Base-by-base conservation (phyloP, 1,140 invertebrate species). In the Drosophila pseudoobscura region DNA sequence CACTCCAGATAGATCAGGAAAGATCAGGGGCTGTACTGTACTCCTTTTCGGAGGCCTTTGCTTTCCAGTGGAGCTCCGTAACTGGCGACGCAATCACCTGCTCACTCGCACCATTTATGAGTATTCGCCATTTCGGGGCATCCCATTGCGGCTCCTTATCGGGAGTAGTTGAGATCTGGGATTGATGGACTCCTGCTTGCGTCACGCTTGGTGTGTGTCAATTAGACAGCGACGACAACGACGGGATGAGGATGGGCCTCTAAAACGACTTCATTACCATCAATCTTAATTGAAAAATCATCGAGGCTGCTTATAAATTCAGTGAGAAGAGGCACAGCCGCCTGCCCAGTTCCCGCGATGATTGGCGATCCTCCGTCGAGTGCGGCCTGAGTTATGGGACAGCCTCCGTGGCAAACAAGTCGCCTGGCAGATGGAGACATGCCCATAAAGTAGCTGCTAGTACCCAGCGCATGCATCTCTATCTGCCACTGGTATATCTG, bases 241-340 rank as follows among this genome's bases (percentile, higher is more conserved):
- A 20, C 29, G 15, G 15, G 41, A 22, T 15, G 15, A 15, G 41
- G 41, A 75, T 43, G 72, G 78, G 58, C 61, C 66, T 66, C 66
- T 66, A 47, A 69, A 79, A 75, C 66, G 66, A 53, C 82, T 87
- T 87, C 82, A 87, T 87, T 87, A 87, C 55, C 82, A 82, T 82
- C 82, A 87, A 79, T 88, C 83, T 79, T 88, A 88, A 88, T 88
- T 88, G 78, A 88, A 83, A 83, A 87, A 87, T 82, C 78, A 78
- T 87, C 70, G 74, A 47, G 57, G 49, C 59, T 68, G 70, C 70
- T 66, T 77, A 60, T 68, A 59, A 68, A 84, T 79, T 72, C 76
- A 79, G 73, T 52, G 68, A 61, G 80, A 77, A 74, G 46, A 54
- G 63, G 75, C 35, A 39, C n/a, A 29, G 17, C 26, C 51, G 20